These are phyloP conservation scores for Drosophila neutralis DNA, from an alignment of 2,888 invertebrate species.

Conservation along the genomic window DNA sequence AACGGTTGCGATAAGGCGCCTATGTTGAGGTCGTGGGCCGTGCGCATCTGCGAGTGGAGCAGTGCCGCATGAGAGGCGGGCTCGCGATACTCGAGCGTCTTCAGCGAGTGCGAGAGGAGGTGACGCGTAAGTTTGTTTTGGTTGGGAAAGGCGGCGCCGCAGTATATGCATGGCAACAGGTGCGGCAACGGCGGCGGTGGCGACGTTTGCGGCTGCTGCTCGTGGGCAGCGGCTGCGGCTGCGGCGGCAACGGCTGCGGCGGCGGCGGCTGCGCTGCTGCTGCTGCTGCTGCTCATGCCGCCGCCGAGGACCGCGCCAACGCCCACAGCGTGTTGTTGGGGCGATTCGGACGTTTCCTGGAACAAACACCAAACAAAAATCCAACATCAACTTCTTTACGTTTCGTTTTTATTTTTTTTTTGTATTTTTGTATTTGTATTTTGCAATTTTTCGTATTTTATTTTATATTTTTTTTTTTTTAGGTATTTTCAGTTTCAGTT, in stretches of 20 bases:
- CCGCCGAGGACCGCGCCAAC: constrained; percentile 79
- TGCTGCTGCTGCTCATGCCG: constrained; percentile 71
- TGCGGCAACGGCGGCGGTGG: constrained; percentile 76
- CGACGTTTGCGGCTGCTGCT: constrained; percentile 74
- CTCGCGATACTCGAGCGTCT: constrained; percentile 94
- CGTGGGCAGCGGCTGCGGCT: constrained; percentile 67
- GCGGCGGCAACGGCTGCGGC: constrained; percentile 58
- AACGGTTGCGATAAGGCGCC: constrained; percentile 84
- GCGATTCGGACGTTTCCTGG: constrained; percentile 91
- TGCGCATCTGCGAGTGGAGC: constrained; percentile 87
- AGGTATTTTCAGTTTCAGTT: constrained; percentile 68
- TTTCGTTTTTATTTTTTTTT: constrained; percentile 67
- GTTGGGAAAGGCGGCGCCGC: constrained; percentile 94
- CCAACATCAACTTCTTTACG: constrained; percentile 94
- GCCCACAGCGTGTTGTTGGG: constrained; percentile 88
- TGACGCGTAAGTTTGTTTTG: constrained; percentile 96
- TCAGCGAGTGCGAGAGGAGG: constrained; percentile 94
- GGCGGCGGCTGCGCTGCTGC: constrained; percentile 67
- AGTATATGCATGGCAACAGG: constrained; percentile 94
- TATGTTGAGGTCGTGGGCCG: constrained; percentile 82
- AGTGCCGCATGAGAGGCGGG: constrained; percentile 85
- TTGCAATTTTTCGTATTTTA: constrained; percentile 83
- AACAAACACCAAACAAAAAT: constrained; percentile 91
- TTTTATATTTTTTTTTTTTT: constrained; percentile 41
- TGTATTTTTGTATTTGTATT: constrained; percentile 86